Base-by-base conservation (phyloP, 1,140 invertebrate genomes). In the Nasonia longicornis region DNA sequence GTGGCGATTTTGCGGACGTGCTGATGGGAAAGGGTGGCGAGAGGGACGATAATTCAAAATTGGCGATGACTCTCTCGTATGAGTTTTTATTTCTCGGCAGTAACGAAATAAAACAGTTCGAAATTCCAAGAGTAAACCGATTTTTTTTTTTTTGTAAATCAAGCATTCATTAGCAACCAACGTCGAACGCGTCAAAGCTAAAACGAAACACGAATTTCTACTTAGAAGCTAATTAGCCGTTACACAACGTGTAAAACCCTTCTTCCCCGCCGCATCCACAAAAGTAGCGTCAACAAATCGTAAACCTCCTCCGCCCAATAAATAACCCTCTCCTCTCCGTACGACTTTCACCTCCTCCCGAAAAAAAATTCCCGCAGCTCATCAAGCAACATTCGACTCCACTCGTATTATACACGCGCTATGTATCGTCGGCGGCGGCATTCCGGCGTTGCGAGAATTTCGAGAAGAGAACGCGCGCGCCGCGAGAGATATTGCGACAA, bases 41-140 rank as follows among this genome's bases (percentile, higher is more conserved):
- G 31, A 35, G 16, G 29, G 31, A 42, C 58, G 20, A 38, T 76
- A 66, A 76, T 64, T 76, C 74, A 76, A 76, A 76, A 38, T 76
- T 16, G 20, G 6, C 6, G 16, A 4, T 16, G 20, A 14, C 52
- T n/a, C 31, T 20, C 20, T 58, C 4, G 31, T 35, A 35, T 35
- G 31, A 35, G 31, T 35, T 35, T 35, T 35, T 35, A 35, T n/a
- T 58, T 42, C 10, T 8, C 8, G 8, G 38, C 38, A 42, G 38
- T 42, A 1, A 42, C 7, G 26, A 35, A 35, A 42, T 42, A 42
- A 42, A 42, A 2, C 10, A 42, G 38, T 42, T 42, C 7, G 7
- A 8, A 42, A 42, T 42, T 42, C 38, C 38, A 10, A 42, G 38
- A 42, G 26, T 26, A 42, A 42, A 8, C 38, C 1, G 38, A 10